These are phyloP conservation scores for Leucophenga maculata DNA, from an alignment of 2,888 invertebrate species.

Conservation along the genomic window DNA sequence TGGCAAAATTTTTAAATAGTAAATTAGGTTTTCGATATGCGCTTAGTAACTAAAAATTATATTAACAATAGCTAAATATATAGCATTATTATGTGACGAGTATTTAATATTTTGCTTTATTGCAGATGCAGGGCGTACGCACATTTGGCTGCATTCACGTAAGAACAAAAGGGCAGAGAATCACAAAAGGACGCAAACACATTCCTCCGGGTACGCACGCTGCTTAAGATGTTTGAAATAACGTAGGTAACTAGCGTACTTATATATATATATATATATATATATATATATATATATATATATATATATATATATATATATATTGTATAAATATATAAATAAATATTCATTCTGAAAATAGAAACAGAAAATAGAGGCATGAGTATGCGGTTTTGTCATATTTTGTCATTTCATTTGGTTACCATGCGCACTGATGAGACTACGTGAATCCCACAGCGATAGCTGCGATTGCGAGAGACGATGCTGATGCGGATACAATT, in stretches of 20 bases:
- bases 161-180: constrained; percentile 36
- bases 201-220: constrained; percentile 31
- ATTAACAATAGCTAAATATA: background rate
- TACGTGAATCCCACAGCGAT: constrained; percentile 71
- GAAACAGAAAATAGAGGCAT: background rate
- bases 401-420: constrained; percentile 12
- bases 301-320: no score
- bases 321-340: no score
- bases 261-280: no score
- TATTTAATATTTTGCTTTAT: constrained; percentile 8
- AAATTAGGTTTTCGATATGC: constrained; percentile 5
- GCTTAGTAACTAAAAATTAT: constrained; percentile 7
- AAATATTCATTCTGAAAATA: constrained; percentile 57
- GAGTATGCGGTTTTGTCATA: background rate
- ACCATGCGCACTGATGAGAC: constrained; percentile 71
- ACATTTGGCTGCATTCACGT: constrained; percentile 54
- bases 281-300: no score
- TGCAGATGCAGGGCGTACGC: background rate
- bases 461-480: constrained; percentile 71
- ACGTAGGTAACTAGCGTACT: constrained; percentile 34
- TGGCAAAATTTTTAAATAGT: constrained; percentile 65
- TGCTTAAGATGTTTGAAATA: constrained; percentile 55
- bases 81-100: constrained; percentile 36
- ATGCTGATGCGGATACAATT: constrained; percentile 69
- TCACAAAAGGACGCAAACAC: background rate